A percentile compares a stretch with the other conserved stretches of the same genome.
These are phyloP conservation scores for Anolis sagrei DNA, from an alignment of 2,113 vertebrate species.

Conservation along the genomic window DNA sequence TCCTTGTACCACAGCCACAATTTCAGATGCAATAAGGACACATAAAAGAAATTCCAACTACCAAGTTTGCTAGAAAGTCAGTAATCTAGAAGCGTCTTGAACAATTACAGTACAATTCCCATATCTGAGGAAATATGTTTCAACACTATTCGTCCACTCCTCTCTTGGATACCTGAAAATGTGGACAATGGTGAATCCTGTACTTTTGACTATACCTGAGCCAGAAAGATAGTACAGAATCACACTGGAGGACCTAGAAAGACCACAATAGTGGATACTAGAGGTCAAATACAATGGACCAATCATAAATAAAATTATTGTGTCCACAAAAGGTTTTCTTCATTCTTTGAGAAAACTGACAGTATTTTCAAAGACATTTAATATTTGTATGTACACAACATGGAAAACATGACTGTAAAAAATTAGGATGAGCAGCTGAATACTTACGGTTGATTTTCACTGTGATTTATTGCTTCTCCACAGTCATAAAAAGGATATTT, in stretches of 20 bases:
- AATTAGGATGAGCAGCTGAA: slow-evolving; percentile 35
- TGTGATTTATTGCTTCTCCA: slow-evolving; percentile 82
- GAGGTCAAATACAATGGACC: too few species aligned
- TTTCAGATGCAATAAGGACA: not conserved
- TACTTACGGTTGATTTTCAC: slow-evolving; percentile 91
- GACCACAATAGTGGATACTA: too few species aligned
- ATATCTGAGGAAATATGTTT: too few species aligned
- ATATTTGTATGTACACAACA: not conserved
- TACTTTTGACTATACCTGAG: too few species aligned
- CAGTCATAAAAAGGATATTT: slow-evolving; percentile 94
- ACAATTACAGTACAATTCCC: too few species aligned
- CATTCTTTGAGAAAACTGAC: not conserved
- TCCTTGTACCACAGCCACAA: not conserved
- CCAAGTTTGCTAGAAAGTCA: not conserved
- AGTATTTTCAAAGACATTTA: slow-evolving; percentile 24
- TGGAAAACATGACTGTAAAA: not conserved
- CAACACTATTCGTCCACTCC: too few species aligned
- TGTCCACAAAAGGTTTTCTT: slow-evolving; percentile 2
- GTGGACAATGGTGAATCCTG: too few species aligned
- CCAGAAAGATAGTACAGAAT: too few species aligned
- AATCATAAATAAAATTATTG: too few species aligned
- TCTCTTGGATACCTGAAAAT: too few species aligned
- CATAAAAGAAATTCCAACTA: not conserved
- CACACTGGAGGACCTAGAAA: too few species aligned
- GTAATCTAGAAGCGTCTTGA: not conserved